phyloP scores from a whole-genome alignment of 1,140 invertebrate species.

The Zaprionus davidi region DNA sequence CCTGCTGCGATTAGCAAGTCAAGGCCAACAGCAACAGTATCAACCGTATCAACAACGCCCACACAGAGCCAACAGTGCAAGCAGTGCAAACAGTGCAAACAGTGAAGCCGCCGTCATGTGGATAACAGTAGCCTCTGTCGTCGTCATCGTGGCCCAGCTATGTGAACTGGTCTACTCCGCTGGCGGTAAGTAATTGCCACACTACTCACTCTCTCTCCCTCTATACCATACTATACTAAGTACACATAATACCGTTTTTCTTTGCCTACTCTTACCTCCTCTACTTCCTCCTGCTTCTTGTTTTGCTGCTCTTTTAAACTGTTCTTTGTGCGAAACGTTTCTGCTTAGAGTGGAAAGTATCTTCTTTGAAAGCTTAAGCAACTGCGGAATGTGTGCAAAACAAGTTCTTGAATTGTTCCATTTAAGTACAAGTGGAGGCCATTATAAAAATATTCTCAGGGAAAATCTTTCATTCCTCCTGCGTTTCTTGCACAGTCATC shows the following conservation, averaged over 20 bases:
- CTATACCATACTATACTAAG: too few species aligned
- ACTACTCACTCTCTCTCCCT: neutral
- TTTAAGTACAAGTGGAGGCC: neutral
- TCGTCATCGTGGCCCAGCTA: constrained; percentile 64
- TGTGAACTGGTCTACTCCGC: constrained; percentile 59
- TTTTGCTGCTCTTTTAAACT: neutral
- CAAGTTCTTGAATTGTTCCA: neutral
- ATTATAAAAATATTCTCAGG: neutral
- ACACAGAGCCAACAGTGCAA: neutral
- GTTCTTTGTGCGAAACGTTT: neutral
- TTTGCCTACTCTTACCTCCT: neutral
- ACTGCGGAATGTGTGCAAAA: constrained; percentile 1
- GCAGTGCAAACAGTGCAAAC: constrained; percentile 22
- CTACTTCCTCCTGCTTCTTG: neutral
- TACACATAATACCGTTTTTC: constrained; percentile 2
- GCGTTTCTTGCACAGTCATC: neutral
- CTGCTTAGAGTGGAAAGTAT: neutral
- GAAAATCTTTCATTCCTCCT: neutral
- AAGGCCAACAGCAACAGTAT: neutral
- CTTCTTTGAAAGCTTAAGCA: neutral
- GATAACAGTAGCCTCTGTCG: constrained; percentile 49
- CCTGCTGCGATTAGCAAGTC: constrained; percentile 13
- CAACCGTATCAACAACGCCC: neutral
- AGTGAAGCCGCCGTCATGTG: constrained; percentile 65
- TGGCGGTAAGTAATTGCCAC: constrained; percentile 60